Conservation (phyloP, 2,888 invertebrate genomes). For the Cryptocephalus primarius region DNA sequence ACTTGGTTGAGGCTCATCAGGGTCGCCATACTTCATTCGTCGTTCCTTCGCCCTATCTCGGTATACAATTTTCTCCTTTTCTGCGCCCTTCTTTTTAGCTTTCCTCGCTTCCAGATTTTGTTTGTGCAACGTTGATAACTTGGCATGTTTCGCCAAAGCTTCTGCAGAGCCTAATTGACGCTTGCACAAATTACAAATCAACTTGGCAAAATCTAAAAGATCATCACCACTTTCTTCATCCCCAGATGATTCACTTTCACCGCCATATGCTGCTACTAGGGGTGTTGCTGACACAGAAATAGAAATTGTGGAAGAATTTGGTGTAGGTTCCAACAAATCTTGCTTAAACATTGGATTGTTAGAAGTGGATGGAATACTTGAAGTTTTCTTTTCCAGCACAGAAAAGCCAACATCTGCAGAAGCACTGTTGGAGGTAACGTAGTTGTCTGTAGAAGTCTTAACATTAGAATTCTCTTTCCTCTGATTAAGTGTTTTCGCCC, state of each 20-base stretch:
- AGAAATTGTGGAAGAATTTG: slow-evolving; percentile 5
- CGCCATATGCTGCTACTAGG: slow-evolving; percentile 68
- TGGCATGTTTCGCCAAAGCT: slow-evolving; percentile 80
- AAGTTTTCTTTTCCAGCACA: slow-evolving; percentile 69
- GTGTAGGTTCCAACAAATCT: slow-evolving; percentile 4
- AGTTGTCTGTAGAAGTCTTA: slow-evolving; percentile 17
- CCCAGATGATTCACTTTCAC: slow-evolving; percentile 52
- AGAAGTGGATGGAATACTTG: slow-evolving; percentile 4
- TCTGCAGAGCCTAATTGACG: slow-evolving; percentile 87
- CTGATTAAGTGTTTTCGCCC: slow-evolving; percentile 96
- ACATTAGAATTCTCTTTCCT: slow-evolving; percentile 64
- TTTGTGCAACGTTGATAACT: slow-evolving; percentile 89
- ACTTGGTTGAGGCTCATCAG: slow-evolving; percentile 66
- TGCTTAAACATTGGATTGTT: slow-evolving; percentile 15
- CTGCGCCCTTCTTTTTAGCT: slow-evolving; percentile 21
- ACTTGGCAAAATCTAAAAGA: slow-evolving; percentile 76
- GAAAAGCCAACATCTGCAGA: slow-evolving; percentile 91
- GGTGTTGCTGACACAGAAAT: slow-evolving; percentile 26
- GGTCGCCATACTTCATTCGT: slow-evolving; percentile 84
- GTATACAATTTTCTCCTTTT: slow-evolving; percentile 45
- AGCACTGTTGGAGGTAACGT: slow-evolving; percentile 40
- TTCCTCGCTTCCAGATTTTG: slow-evolving; percentile 56
- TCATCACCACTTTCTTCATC: slow-evolving; percentile 65
- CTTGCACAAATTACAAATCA: slow-evolving; percentile 91
- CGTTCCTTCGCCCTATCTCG: slow-evolving; percentile 95